Conservation (phyloP, 1,140 invertebrate species). For the fruit fly (Drosophila melanogaster) region DNA sequence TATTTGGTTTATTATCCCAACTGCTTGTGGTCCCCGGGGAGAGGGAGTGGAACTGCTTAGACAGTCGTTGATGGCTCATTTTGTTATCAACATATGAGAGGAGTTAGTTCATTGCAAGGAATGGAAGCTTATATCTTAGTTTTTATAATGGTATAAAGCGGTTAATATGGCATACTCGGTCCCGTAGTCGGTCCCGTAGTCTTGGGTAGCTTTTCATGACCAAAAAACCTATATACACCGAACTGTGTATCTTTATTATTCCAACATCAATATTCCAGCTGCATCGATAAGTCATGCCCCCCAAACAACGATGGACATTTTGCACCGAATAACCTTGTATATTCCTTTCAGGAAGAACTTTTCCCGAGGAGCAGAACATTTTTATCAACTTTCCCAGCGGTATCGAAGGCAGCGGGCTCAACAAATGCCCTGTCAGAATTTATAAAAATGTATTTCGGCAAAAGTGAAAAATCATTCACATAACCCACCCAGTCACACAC, state of each 20-base stretch:
- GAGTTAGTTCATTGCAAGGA: neutral
- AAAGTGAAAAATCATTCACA: slow-evolving; percentile 75
- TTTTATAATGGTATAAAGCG: neutral
- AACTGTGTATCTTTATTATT: slow-evolving; percentile 8
- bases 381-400: slow-evolving; percentile 58
- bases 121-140: neutral
- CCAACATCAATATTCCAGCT: slow-evolving; percentile 29
- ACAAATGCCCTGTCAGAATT: slow-evolving; percentile 75
- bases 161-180: no score
- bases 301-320: slow-evolving; percentile 29
- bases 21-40: slow-evolving; percentile 33
- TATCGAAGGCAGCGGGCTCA: slow-evolving; percentile 30
- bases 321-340: neutral
- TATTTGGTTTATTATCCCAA: slow-evolving; percentile 72
- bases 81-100: neutral
- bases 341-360: slow-evolving; percentile 27
- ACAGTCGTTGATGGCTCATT: slow-evolving; percentile 55
- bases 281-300: slow-evolving; percentile 40
- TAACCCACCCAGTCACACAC: slow-evolving; percentile 50
- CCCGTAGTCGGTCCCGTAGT: no score
- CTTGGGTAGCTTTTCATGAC: neutral
- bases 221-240: neutral
- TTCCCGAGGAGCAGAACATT: slow-evolving; percentile 38
- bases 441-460: slow-evolving; percentile 72
- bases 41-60: slow-evolving; percentile 17